Base-by-base conservation (phyloP, 2,113 vertebrate species). In the Eretmochelys imbricata region DNA sequence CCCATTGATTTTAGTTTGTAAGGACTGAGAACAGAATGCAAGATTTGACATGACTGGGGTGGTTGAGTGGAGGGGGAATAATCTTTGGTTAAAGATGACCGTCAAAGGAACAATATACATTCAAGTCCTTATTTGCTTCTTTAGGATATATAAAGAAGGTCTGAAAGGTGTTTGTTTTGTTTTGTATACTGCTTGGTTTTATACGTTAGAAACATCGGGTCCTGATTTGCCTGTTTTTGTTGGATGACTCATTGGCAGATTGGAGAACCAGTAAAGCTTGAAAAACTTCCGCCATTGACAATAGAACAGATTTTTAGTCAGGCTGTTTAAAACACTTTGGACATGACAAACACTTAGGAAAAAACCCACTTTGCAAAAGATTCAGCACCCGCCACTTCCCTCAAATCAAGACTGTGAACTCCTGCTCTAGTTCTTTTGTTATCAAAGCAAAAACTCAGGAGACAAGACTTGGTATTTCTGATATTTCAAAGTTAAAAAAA, bases 211-310 rank as follows among this genome's bases (percentile, higher is more conserved):
- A 17, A 65, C 14, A 65, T 65, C 14, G 11, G 59, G 59, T 16
- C 59, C 31, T 35, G 13, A 62, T 29, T 35, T 65, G 14, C 14
- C 7, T 65, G 29, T 13, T 65, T 65, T 65, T 35, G 29, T 65
- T 35, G 59, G 59, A 31, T 35, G 59, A 65, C 59, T 65, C 59
- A 2, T 35, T 62, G 59, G 31, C 7, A 6, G 31, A 65, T 35
- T 65, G 14, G 29, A 65, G 59, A 65, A 65, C 31, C 13, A 17
- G 16, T 31, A 65, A 65, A 89, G 89, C 90, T 20, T 25, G 29
- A 91, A 86, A 49, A 88, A 31, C 69, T 57, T 92, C 1, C 24
- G 6, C 9, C 78, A 0, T 59, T 0, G 12, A 89, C 5, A 0
- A 1, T 49, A 27, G 59, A 81, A 80, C 2, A 48, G 50, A 87